Percentiles rank a stretch among this genome's conserved stretches.
Evolutionary conservation across 2,113 vertebrate species (phyloP).

Genomic region (Tiliqua scincoides): DNA sequence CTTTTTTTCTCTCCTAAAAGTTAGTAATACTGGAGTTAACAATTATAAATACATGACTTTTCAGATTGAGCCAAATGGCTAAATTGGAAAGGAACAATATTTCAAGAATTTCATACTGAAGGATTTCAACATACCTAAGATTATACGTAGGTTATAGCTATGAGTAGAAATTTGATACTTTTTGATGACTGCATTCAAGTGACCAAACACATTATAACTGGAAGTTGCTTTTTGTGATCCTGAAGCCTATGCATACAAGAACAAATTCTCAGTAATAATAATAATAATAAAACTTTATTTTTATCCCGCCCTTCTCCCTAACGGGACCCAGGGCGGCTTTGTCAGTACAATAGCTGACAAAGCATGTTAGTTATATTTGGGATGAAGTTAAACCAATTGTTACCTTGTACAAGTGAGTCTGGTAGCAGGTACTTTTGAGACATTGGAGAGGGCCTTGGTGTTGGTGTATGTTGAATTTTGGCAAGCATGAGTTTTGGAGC

Average conservation of each 20-base stretch:
- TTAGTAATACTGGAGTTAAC: neutral
- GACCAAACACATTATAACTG: neutral
- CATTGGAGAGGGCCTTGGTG: neutral
- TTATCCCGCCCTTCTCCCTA: no score
- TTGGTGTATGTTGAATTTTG: neutral
- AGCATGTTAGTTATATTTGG: neutral
- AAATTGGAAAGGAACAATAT: neutral
- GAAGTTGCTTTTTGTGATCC: neutral
- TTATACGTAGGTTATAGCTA: no score
- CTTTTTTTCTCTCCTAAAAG: neutral
- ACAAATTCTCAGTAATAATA: no score
- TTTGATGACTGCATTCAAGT: neutral
- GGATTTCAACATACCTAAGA: neutral
- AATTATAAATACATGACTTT: neutral
- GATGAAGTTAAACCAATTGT: neutral
- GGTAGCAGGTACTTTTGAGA: neutral
- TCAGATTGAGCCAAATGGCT: neutral
- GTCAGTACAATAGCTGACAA: no score
- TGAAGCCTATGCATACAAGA: neutral
- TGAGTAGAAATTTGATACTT: neutral
- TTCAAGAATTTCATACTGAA: neutral
- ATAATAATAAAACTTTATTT: no score
- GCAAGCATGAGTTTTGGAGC: neutral
- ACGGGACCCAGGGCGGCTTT: no score
- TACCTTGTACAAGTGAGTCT: neutral